These are phyloP conservation scores for Heliconius aoede DNA, from an alignment of 2,888 invertebrate species.

Conservation along the genomic window DNA sequence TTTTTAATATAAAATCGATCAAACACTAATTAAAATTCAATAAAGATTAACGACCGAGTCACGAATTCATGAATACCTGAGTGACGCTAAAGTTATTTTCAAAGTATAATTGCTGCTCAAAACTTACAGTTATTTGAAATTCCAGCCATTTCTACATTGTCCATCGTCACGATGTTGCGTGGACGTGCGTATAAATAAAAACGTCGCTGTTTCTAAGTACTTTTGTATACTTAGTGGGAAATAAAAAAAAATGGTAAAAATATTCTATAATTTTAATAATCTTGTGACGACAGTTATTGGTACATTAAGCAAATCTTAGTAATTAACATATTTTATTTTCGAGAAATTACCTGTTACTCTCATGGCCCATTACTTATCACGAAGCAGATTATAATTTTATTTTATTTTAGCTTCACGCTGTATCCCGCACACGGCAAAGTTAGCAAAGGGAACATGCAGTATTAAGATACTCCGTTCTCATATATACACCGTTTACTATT, in stretches of 20 bases:
- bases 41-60: neutral
- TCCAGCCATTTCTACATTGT: neutral
- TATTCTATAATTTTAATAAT: too few relatives aligned
- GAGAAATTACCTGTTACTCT: neutral
- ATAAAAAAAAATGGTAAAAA: too few relatives aligned
- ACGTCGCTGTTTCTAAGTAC: too few relatives aligned
- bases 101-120: neutral
- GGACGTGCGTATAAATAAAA: conserved; percentile 8
- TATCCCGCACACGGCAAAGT: too few relatives aligned
- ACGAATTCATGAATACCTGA: neutral
- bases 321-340: conserved; percentile 14
- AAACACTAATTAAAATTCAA: conserved; percentile 5
- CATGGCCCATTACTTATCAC: neutral
- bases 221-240: too few relatives aligned
- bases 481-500: too few relatives aligned
- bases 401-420: too few relatives aligned
- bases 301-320: neutral
- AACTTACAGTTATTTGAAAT: conserved; percentile 4
- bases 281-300: too few relatives aligned
- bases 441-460: too few relatives aligned
- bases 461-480: too few relatives aligned
- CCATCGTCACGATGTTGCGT: conserved; percentile 1
- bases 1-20: neutral
- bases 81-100: conserved; percentile 1
- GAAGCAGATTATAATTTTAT: neutral